A percentile compares a stretch with the other conserved stretches of the same genome.
phyloP scores from a whole-genome alignment of 2,888 invertebrate species.

The Hirudinaria manillensis region DNA sequence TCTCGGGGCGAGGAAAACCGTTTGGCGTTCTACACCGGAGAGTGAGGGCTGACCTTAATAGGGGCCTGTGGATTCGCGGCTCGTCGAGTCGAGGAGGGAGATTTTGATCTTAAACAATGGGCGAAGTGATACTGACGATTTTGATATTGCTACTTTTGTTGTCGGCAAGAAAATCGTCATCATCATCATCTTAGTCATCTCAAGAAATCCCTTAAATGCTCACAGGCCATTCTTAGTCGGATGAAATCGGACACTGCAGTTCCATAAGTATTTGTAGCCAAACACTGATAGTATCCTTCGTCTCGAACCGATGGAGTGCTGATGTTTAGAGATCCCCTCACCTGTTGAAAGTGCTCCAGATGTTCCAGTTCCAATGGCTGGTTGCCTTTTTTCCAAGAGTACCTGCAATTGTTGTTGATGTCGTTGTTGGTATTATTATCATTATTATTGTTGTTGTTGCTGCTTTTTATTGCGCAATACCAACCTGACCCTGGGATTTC shows the following conservation, averaged over 20 bases:
- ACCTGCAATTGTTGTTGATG: not conserved
- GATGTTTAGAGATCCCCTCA: conserved; percentile 69
- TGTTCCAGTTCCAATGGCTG: not conserved
- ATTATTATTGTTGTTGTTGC: not conserved
- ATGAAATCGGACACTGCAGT: conserved; percentile 63
- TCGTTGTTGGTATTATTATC: not conserved
- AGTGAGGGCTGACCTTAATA: conserved; percentile 81
- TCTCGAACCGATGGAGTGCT: conserved; percentile 81
- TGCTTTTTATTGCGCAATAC: not conserved
- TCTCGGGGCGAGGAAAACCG: conserved; percentile 81
- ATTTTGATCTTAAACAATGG: conserved; percentile 33
- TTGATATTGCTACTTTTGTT: not conserved
- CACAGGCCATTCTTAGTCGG: conserved; percentile 76
- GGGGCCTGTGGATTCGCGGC: conserved; percentile 42
- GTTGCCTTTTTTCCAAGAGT: not conserved
- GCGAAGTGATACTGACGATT: not conserved
- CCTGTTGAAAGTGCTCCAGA: too few relatives aligned
- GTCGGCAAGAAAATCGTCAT: not conserved
- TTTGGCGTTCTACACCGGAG: conserved; percentile 86
- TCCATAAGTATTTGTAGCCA: conserved; percentile 60
- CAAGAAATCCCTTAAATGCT: conserved; percentile 36
- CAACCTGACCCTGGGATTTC: conserved; percentile 21
- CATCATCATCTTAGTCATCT: not conserved
- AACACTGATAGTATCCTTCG: conserved; percentile 89
- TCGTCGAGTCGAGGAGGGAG: conserved; percentile 25